Base-by-base conservation (phyloP, 1,140 invertebrate genomes). In the Drosophila nasuta region DNA sequence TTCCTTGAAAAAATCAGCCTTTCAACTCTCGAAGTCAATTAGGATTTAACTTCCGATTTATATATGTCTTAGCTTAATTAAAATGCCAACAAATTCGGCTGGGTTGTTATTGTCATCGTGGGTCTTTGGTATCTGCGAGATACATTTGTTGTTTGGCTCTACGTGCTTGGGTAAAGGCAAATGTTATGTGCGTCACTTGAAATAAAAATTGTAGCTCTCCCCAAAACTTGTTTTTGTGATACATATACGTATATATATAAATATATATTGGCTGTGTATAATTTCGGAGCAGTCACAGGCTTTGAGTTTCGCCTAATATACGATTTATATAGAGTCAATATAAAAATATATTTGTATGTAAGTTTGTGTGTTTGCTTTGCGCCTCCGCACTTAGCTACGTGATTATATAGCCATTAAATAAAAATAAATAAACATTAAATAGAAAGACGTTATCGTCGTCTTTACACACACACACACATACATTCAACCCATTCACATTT, bases 341-440 rank as follows among this genome's bases (percentile, higher is more conserved):
- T 38, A 38, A 38, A 38, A 25, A 4, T 25, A 25, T 48, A 48
- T 64, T 28, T 49, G 7, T 41, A 58, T 30, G n/a, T 48, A 41
- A 25, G 20, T 25, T 25, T 69, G 46, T 56, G 30, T 64, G 54
- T 68, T 45, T 58, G 58, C 20, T 60, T 67, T 65, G 57, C 49
- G 49, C 33, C 52, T 51, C 38, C 63, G 69, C 59, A 54, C 68
- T 77, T 8, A 59, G 64, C 59, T 88, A 88, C 83, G 83, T 88
- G 83, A 88, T 88, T 89, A 83, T 88, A 89, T 80, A 72, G 80
- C 77, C 74, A 87, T 87, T 87, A 79, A 74, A 70, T 13, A 43
- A 62, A 54, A 58, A 58, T 64, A 59, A 68, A 46, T 64, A 64
- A 59, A 74, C 62, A 43, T 69, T 67, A 41, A 38, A 57, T 41